These are phyloP conservation scores for Tenthredo mesomela DNA, from an alignment of 2,888 invertebrate genomes.

Conservation along the genomic window DNA sequence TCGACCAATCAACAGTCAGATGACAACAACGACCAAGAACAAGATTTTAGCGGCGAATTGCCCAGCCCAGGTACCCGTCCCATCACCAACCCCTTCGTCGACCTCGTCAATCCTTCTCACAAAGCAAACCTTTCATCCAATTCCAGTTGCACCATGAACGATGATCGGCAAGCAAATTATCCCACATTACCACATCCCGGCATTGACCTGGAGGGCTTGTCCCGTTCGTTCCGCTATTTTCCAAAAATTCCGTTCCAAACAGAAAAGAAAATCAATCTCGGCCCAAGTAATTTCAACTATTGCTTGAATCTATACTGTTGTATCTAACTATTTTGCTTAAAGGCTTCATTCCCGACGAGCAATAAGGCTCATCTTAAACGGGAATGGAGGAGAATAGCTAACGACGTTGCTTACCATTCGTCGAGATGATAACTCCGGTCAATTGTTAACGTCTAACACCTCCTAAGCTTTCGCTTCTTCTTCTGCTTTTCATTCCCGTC, in stretches of 20 bases:
- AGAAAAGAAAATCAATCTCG: conserved; percentile 18
- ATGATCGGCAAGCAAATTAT: conserved; percentile 47
- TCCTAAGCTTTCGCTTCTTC: conserved; percentile 63
- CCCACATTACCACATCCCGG: conserved; percentile 55
- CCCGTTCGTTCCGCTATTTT: conserved; percentile 53
- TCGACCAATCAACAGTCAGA: conserved; percentile 58
- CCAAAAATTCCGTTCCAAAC: conserved; percentile 32
- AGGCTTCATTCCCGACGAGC: neutral
- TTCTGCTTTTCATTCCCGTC: conserved; percentile 7
- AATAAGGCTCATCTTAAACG: neutral
- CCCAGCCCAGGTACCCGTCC: conserved; percentile 77
- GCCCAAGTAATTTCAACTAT: conserved; percentile 12
- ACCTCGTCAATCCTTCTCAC: conserved; percentile 32
- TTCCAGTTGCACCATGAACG: conserved; percentile 39
- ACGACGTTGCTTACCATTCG: conserved; percentile 18
- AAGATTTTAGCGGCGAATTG: conserved; percentile 74
- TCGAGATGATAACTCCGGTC: conserved; percentile 39
- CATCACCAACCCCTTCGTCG: conserved; percentile 62
- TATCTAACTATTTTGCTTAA: neutral
- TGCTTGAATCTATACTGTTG: conserved; percentile 15
- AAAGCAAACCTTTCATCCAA: conserved; percentile 56
- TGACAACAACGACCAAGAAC: conserved; percentile 70
- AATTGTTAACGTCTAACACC: conserved; percentile 56
- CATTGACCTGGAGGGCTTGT: conserved; percentile 60
- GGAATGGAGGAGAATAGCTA: conserved; percentile 37